phyloP scores from a whole-genome alignment of 2,888 invertebrate genomes.

The Cerastoderma edule region DNA sequence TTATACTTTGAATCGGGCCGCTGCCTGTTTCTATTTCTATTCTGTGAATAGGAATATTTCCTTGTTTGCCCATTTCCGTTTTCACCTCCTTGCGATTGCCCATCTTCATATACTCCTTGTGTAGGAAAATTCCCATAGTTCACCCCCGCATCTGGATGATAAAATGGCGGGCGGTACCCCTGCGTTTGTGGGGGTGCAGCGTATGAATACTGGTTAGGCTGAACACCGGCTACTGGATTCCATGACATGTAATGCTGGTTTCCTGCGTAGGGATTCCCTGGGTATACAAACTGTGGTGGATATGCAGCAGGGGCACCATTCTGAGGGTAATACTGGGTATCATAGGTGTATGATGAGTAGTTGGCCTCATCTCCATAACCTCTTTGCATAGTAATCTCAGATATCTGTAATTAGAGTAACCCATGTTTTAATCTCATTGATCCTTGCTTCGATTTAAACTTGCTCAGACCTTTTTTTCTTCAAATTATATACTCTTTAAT shows the following conservation, averaged over 20 bases:
- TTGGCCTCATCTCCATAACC: constrained; percentile 3
- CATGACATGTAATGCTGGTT: constrained; percentile 5
- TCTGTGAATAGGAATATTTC: constrained; percentile 60
- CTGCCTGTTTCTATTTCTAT: constrained; percentile 51
- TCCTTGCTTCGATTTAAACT: not conserved
- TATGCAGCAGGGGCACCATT: not conserved
- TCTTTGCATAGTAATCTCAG: not conserved
- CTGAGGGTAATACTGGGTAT: constrained; percentile 15
- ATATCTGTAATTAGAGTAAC: constrained; percentile 1
- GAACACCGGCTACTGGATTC: not conserved
- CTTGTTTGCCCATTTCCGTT: constrained; percentile 24
- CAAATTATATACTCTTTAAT: not conserved
- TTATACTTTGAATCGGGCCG: constrained; percentile 32
- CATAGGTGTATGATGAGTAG: constrained; percentile 2
- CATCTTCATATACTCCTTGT: not conserved
- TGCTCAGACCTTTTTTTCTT: not conserved
- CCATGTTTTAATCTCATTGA: not conserved
- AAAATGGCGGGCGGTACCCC: not conserved
- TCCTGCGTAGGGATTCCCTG: constrained; percentile 11
- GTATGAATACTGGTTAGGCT: not conserved
- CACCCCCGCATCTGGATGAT: not conserved
- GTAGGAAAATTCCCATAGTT: constrained; percentile 2
- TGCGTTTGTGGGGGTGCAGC: too few relatives aligned
- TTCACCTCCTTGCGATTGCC: not conserved
- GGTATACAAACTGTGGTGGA: constrained; percentile 13